Percentiles rank a stretch among this genome's conserved stretches.
These are phyloP conservation scores for Tragelaphus strepsiceros DNA, from an alignment of 2,113 vertebrate genomes.

Conservation along the genomic window DNA sequence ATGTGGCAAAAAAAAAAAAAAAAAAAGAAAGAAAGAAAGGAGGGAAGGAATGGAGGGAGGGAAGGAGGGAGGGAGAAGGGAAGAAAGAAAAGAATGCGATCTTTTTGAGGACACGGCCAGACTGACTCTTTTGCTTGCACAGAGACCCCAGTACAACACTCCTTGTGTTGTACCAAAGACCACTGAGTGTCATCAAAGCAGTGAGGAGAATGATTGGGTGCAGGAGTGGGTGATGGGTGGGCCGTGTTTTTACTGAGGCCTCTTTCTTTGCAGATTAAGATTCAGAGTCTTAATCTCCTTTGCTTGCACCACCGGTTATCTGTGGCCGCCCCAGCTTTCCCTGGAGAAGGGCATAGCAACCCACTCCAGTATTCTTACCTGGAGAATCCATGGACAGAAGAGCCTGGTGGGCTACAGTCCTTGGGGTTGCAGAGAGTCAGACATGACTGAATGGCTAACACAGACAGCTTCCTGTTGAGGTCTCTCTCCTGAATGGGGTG, in stretches of 20 bases:
- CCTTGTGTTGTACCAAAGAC: not conserved
- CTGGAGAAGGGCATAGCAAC: not conserved
- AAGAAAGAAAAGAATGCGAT: not conserved
- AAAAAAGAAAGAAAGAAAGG: not conserved
- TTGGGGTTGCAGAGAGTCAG: not conserved
- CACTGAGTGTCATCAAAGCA: not conserved
- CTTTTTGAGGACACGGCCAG: not conserved
- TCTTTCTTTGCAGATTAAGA: not conserved
- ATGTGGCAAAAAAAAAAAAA: not conserved
- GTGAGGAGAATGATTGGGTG: not conserved
- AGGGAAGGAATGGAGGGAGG: not conserved
- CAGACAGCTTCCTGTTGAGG: not conserved
- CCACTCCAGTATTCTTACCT: not conserved
- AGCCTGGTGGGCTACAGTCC: not conserved
- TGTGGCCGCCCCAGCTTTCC: not conserved
- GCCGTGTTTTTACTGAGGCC: not conserved
- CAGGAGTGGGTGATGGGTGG: not conserved
- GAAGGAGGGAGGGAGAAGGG: not conserved
- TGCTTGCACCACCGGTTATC: not conserved
- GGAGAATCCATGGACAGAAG: not conserved
- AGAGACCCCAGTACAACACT: not conserved
- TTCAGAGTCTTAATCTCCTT: not conserved
- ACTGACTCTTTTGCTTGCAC: no score
- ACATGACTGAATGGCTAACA: not conserved
- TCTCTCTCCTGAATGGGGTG: not conserved